A percentile compares a stretch with the other conserved stretches of the same genome.
Conservation (phyloP, 2,888 invertebrate species). For the Caenorhabditis doughertyi region DNA sequence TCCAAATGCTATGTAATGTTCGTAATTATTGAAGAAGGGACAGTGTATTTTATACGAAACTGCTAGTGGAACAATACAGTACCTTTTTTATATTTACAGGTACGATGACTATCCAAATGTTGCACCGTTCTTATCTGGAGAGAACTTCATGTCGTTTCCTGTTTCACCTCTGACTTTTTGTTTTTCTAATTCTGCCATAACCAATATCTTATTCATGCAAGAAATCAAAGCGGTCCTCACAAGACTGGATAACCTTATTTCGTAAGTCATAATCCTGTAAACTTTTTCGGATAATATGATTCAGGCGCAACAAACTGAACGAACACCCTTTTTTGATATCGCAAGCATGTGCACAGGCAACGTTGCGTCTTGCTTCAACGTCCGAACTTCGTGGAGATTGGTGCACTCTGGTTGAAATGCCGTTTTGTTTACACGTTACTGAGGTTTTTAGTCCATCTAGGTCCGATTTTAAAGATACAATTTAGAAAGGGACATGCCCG, state of each 20-base stretch:
- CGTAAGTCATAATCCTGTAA: slow-evolving; percentile 1
- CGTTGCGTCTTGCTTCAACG: slow-evolving; percentile 58
- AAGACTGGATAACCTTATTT: slow-evolving; percentile 48
- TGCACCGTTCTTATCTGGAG: slow-evolving; percentile 53
- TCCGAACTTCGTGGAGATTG: slow-evolving; percentile 44
- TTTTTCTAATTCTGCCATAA: slow-evolving; percentile 25
- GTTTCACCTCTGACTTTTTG: slow-evolving; percentile 43
- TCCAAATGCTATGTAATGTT: background rate
- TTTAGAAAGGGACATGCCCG: slow-evolving; percentile 61
- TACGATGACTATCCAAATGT: slow-evolving; percentile 52
- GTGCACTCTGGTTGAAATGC: slow-evolving; percentile 58
- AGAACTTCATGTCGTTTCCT: slow-evolving; percentile 37
- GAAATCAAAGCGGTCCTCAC: slow-evolving; percentile 14
- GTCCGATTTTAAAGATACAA: background rate
- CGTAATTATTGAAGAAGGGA: background rate
- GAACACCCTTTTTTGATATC: slow-evolving; percentile 58
- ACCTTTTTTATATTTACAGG: background rate
- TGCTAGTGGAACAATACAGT: too few relatives aligned
- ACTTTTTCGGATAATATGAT: background rate
- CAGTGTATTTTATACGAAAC: background rate
- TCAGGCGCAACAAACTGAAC: slow-evolving; percentile 42
- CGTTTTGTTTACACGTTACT: slow-evolving; percentile 60
- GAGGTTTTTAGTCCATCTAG: slow-evolving; percentile 21
- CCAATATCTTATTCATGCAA: slow-evolving; percentile 36
- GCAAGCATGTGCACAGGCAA: slow-evolving; percentile 64